phyloP scores from a whole-genome alignment of 2,113 vertebrate genomes.

The Xenopus tropicalis region UCB_Xtro_10.0 CM004446.2:98775001-98775500 shows the following conservation, averaged over 20 bases:
- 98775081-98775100: no score
- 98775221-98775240: neutral
- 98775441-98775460: constrained; percentile 94
- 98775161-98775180: neutral
- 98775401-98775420: constrained; percentile 40
- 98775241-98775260: constrained; percentile 30
- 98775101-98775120: no score
- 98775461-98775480: constrained; percentile 97
- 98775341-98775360: constrained; percentile 11
- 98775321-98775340: constrained; percentile 20
- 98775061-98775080: no score
- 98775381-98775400: constrained; percentile 38
- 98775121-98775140: neutral
- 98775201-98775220: neutral
- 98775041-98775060: no score
- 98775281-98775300: constrained; percentile 30
- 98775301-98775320: constrained; percentile 33
- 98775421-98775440: constrained; percentile 58
- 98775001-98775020: no score
- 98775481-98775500: constrained; percentile 93
- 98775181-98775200: neutral
- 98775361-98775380: constrained; percentile 35
- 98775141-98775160: neutral
- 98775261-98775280: constrained; percentile 21
- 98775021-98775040: no score